A percentile compares a stretch with the other conserved stretches of the same genome.
phyloP scores from a whole-genome alignment of 1,140 invertebrate species.

The Ooceraea biroi region DNA sequence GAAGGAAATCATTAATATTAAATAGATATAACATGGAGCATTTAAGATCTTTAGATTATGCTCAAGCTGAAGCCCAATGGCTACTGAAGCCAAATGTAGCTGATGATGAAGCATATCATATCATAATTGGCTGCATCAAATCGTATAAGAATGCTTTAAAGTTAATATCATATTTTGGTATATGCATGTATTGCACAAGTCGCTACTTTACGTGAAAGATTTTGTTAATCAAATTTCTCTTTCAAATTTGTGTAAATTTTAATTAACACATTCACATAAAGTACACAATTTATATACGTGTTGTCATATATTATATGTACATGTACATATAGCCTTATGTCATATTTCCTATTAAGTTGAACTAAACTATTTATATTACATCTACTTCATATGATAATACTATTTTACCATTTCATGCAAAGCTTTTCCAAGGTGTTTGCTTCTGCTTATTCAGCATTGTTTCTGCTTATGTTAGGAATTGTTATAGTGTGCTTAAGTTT shows the following conservation, averaged over 20 bases:
- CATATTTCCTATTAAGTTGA: background rate
- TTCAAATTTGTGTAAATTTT: too few relatives aligned
- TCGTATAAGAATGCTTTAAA: conserved; percentile 11
- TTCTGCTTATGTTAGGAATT: background rate
- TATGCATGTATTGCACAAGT: too few relatives aligned
- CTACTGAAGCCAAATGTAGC: background rate
- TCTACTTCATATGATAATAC: background rate
- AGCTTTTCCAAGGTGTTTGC: background rate
- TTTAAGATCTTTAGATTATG: background rate
- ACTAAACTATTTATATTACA: background rate
- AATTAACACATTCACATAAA: too few relatives aligned
- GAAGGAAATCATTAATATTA: background rate
- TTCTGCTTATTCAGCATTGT: background rate
- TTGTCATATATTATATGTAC: too few relatives aligned
- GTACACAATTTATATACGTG: too few relatives aligned
- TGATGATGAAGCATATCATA: background rate
- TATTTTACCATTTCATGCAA: background rate
- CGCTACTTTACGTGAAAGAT: too few relatives aligned
- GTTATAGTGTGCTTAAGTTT: background rate
- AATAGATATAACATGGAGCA: conserved; percentile 2
- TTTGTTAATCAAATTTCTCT: too few relatives aligned
- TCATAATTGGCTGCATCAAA: conserved; percentile 27
- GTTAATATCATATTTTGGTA: background rate
- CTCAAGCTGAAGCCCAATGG: too few relatives aligned
- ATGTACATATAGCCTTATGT: background rate